These are phyloP conservation scores for Hyles vespertilio DNA, from an alignment of 1,140 invertebrate species.

Conservation along the genomic window DNA sequence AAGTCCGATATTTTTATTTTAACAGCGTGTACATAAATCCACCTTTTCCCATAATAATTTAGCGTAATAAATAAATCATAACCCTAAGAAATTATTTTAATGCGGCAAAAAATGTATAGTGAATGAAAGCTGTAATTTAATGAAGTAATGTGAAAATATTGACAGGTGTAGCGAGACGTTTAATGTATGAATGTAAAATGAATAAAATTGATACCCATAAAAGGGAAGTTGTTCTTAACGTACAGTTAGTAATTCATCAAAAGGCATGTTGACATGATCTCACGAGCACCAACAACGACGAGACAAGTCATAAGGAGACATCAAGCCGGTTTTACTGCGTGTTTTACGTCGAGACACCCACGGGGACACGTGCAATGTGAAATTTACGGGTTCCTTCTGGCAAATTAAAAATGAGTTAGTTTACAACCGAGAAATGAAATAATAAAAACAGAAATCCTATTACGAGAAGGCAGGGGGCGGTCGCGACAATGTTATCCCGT, in stretches of 20 bases:
- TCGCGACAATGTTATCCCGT: conserved; percentile 66
- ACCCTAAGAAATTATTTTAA: no score
- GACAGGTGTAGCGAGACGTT: no score
- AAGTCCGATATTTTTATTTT: no score
- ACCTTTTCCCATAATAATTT: no score
- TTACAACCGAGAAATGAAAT: conserved; percentile 55
- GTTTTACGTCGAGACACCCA: conserved; percentile 34
- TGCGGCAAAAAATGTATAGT: no score
- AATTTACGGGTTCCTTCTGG: conserved; percentile 57
- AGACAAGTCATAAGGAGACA: conserved; percentile 38
- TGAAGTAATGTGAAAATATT: no score
- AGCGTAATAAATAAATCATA: no score
- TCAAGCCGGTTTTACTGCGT: conserved; percentile 41
- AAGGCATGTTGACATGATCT: conserved; percentile 22
- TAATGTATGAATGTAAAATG: no score
- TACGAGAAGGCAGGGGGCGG: conserved; percentile 44
- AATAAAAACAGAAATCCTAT: conserved; percentile 61
- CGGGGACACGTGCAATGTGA: conserved; percentile 36
- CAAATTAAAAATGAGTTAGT: conserved; percentile 72
- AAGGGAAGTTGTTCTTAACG: background rate
- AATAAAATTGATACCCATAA: no score
- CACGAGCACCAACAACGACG: conserved; percentile 20
- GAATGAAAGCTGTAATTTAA: no score
- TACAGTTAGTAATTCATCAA: conserved; percentile 28
- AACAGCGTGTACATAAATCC: no score